Evolutionary conservation across 1,140 invertebrate genomes (phyloP).

Genomic region (Drepana arcuata): DNA sequence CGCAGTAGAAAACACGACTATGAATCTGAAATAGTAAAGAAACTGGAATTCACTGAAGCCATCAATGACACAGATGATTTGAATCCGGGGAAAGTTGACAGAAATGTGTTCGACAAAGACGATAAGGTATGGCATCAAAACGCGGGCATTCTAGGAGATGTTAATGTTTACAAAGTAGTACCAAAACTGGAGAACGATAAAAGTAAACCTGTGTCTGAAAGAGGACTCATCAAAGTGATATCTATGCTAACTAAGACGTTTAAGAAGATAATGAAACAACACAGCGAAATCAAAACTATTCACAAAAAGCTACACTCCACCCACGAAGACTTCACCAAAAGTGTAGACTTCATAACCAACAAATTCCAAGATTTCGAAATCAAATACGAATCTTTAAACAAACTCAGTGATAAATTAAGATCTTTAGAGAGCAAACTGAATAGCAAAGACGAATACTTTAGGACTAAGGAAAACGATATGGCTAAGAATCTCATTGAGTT

Average conservation of each 20-base stretch:
- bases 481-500: conserved; percentile 44
- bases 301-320: too few relatives aligned
- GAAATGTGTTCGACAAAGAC: conserved; percentile 31
- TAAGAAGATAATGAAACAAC: conserved; percentile 57
- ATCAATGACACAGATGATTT: conserved; percentile 22
- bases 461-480: conserved; percentile 34
- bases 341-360: conserved; percentile 20
- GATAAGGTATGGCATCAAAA: conserved; percentile 30
- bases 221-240: conserved; percentile 46
- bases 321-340: conserved; percentile 44
- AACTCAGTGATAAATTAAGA: conserved; percentile 33
- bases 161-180: conserved; percentile 31
- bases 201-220: conserved; percentile 37
- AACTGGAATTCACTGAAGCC: conserved; percentile 24
- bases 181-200: conserved; percentile 25
- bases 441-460: conserved; percentile 26
- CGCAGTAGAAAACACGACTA: conserved; percentile 30
- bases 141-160: conserved; percentile 18
- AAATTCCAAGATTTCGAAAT: conserved; percentile 44
- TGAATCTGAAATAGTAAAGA: conserved; percentile 27
- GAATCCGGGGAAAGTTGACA: conserved; percentile 19
- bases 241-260: conserved; percentile 53
- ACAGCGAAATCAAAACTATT: conserved; percentile 46
- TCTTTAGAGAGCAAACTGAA: conserved; percentile 26
- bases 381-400: conserved; percentile 34